Conservation (phyloP, 2,797 vertebrate species). For the Eulemur rubriventer region DNA sequence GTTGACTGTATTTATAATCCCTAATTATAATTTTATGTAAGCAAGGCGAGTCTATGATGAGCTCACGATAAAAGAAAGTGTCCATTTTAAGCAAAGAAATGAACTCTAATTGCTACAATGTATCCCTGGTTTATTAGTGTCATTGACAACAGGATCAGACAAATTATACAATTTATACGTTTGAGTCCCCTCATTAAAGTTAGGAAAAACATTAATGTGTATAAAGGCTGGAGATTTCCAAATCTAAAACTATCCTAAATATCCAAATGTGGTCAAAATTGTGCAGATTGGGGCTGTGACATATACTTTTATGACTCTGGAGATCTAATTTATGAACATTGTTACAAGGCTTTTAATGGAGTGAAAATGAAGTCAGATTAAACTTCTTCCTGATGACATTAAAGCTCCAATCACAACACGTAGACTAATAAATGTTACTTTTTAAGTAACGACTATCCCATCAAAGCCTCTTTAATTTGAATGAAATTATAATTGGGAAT, state of each 20-base stretch:
- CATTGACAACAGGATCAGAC: constrained; percentile 79
- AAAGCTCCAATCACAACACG: constrained; percentile 82
- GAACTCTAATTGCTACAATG: constrained; percentile 74
- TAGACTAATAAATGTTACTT: constrained; percentile 86
- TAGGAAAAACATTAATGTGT: constrained; percentile 79
- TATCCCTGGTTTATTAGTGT: constrained; percentile 80
- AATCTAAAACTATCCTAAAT: constrained; percentile 77
- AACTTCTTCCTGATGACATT: constrained; percentile 83
- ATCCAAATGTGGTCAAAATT: constrained; percentile 70
- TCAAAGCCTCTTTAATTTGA: constrained; percentile 80
- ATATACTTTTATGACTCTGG: constrained; percentile 77
- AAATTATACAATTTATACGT: constrained; percentile 82
- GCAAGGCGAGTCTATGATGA: constrained; percentile 45
- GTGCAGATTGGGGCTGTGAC: not conserved
- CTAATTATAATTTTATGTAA: not conserved
- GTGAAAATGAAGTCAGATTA: constrained; percentile 83
- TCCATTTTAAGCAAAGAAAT: constrained; percentile 73
- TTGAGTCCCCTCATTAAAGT: constrained; percentile 73
- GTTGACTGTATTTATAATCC: not conserved
- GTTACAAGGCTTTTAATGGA: constrained; percentile 81
- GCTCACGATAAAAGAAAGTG: constrained; percentile 35
- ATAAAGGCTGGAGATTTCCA: constrained; percentile 77
- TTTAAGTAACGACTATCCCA: constrained; percentile 84
- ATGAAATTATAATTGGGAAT: constrained; percentile 79
- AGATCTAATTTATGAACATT: constrained; percentile 83